phyloP scores from a whole-genome alignment of 1,140 invertebrate species.

The Pentalonia nigronervosa region DNA sequence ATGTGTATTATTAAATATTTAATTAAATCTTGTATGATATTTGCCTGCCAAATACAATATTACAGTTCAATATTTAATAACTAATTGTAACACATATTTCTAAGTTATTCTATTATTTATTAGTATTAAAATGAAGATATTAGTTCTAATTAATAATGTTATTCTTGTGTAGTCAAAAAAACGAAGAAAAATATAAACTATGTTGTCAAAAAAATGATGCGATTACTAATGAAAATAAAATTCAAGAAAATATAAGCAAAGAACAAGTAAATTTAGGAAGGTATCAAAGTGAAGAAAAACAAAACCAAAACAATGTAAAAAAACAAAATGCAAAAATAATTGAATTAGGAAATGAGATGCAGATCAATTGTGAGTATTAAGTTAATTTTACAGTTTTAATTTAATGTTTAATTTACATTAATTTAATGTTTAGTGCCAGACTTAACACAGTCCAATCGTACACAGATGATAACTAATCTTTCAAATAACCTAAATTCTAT shows the following conservation, averaged over 20 bases:
- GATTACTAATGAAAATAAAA: constrained; percentile 60
- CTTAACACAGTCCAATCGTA: constrained; percentile 16
- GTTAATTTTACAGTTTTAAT: neutral
- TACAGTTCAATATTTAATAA: too few species aligned
- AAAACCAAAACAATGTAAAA: constrained; percentile 60
- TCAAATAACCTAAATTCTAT: constrained; percentile 46
- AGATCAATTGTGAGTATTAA: constrained; percentile 48
- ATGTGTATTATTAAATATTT: neutral
- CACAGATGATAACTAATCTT: constrained; percentile 47
- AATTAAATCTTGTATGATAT: too few species aligned
- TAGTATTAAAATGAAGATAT: too few species aligned
- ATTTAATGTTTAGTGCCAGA: constrained; percentile 1
- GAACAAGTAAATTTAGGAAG: constrained; percentile 45
- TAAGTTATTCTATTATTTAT: too few species aligned
- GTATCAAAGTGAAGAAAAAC: constrained; percentile 59
- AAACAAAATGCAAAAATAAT: constrained; percentile 35
- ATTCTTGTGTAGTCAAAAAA: constrained; percentile 61
- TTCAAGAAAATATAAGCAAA: constrained; percentile 62
- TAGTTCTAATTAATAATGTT: neutral
- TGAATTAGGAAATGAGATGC: constrained; percentile 35
- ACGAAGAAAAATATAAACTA: constrained; percentile 62
- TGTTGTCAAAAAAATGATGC: constrained; percentile 62
- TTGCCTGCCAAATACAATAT: too few species aligned
- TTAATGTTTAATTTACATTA: neutral
- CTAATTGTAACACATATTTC: too few species aligned